phyloP scores from a whole-genome alignment of 2,113 vertebrate species.

The Catharus bicknelli region DNA sequence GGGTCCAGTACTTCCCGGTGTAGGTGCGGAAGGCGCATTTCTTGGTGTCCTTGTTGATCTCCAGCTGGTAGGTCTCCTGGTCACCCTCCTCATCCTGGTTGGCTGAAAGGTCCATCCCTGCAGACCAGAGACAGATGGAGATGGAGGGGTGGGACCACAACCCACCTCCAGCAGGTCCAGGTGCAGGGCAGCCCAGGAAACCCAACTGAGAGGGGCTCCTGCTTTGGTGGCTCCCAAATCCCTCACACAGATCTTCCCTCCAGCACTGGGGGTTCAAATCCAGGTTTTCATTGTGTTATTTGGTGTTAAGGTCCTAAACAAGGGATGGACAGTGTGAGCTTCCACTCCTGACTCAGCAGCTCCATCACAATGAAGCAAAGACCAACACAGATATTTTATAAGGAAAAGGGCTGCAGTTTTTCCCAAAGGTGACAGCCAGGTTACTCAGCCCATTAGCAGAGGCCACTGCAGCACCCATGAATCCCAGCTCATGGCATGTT shows the following conservation, averaged over 20 bases:
- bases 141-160: neutral
- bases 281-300: neutral
- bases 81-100: constrained; percentile 97
- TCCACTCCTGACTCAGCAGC: neutral
- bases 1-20: constrained; percentile 96
- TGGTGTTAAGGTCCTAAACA: rapidly evolving
- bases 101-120: constrained; percentile 96
- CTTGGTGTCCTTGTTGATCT: constrained; percentile 93
- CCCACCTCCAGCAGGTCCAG: neutral
- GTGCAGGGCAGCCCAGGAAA: neutral
- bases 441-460: constrained; percentile 2
- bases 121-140: neutral
- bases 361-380: neutral
- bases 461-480: neutral
- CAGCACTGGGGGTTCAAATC: neutral
- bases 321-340: neutral
- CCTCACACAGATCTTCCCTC: rapidly evolving
- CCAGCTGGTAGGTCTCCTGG: constrained; percentile 98
- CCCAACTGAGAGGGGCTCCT: neutral
- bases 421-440: neutral
- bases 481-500: neutral
- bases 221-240: neutral
- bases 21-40: constrained; percentile 97
- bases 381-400: neutral
- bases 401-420: neutral